phyloP scores from a whole-genome alignment of 2,113 vertebrate genomes.

The Otis tarda region DNA sequence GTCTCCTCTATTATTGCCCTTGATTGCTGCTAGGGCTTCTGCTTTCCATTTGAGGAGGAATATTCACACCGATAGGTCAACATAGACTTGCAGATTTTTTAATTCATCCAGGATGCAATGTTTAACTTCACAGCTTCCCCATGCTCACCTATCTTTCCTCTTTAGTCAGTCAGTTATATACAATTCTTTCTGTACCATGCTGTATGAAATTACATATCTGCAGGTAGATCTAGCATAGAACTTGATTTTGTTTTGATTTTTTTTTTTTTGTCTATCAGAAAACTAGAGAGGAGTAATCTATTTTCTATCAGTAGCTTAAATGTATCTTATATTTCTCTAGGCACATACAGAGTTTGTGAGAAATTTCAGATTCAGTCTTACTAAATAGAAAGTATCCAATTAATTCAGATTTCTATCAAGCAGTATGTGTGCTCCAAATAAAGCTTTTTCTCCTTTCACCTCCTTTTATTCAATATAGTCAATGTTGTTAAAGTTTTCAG shows the following conservation, averaged over 20 bases:
- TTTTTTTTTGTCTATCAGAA: neutral
- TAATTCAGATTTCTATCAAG: neutral
- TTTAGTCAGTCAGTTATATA: neutral
- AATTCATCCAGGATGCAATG: neutral
- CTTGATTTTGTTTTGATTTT: neutral
- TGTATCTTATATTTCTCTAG: neutral
- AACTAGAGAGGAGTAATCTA: neutral
- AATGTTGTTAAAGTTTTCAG: neutral
- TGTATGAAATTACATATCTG: neutral
- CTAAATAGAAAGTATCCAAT: neutral
- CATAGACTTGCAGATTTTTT: neutral
- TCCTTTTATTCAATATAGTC: neutral
- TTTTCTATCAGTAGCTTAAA: neutral
- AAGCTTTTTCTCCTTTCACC: neutral
- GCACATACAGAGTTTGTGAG: neutral
- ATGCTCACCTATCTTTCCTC: neutral
- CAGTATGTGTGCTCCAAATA: fast-evolving
- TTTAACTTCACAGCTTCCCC: neutral
- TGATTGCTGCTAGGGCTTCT: neutral
- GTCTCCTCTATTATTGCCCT: neutral
- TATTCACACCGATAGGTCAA: neutral
- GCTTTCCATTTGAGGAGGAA: neutral
- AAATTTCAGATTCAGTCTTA: neutral
- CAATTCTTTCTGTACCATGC: neutral
- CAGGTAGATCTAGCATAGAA: neutral